Evolutionary conservation across 2,797 vertebrate species (phyloP).

Genomic region (Natrix natrix): DNA sequence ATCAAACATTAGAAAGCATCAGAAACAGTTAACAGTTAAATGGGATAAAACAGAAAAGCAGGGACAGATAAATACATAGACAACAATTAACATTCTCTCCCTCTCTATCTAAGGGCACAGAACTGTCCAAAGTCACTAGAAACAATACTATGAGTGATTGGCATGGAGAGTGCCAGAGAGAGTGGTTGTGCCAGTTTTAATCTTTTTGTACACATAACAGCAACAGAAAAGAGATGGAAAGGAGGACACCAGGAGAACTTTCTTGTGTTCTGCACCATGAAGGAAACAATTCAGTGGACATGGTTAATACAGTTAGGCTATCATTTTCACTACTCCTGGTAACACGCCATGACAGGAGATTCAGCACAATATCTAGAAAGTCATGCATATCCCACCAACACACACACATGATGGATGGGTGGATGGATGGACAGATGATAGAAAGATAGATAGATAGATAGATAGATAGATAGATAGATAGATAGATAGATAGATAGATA

Average conservation of each 20-base stretch:
- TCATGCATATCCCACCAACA: not conserved
- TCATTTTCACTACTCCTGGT: not conserved
- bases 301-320: not conserved
- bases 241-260: not conserved
- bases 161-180: not conserved
- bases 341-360: not conserved
- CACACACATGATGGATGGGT: not conserved
- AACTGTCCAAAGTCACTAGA: not conserved
- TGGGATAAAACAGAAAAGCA: not conserved
- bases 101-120: not conserved
- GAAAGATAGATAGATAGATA: not conserved
- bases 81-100: not conserved
- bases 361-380: not conserved
- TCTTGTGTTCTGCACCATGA: not conserved
- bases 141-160: not conserved
- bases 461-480: no score
- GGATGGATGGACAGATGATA: not conserved
- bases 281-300: not conserved
- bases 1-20: not conserved
- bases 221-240: not conserved
- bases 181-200: not conserved
- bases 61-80: not conserved
- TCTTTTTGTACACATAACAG: not conserved
- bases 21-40: not conserved
- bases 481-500: no score